Evolutionary conservation across 2,113 vertebrate species (phyloP), one percentile per base, ranked within the genome.

Genomic region (Struthio camelus): DNA sequence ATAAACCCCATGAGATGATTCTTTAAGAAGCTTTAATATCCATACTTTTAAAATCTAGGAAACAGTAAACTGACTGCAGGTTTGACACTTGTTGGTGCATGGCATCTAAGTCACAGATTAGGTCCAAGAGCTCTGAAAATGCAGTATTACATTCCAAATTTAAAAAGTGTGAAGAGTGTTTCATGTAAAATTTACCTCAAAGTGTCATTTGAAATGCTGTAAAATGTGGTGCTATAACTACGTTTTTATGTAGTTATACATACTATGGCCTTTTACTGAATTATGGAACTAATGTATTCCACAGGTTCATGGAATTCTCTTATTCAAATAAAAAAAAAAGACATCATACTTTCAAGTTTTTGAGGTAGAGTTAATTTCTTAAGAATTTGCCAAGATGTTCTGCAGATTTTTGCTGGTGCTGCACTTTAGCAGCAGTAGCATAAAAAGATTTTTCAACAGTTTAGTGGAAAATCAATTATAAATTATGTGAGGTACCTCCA

Each of bases 401-500:
- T 93, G 80, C 75, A 93, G 73, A 81, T 56, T 94, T 96, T 96
- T 94, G 96, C 96, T 97, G 90, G 80, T 94, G 58, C 30, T 94
- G 94, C 95, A 95, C 3, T 96, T 96, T 72, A 92, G 70, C 23
- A 79, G 75, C 34, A 90, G 73, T 65, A 94, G 78, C 32, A 94
- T 86, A 93, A 89, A 88, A 87, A 77, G 8, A 79, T 89, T 93
- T 85, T 93, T 96, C 89, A 95, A 91, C 83, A 72, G 86, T 93
- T 96, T 94, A 91, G 95, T 95, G 96, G 96, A 97, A 97, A 97
- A 97, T 96, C 94, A 97, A 96, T 96, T 96, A 96, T 53, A 87
- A 96, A 96, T 94, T 96, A 95, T 87, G 78, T 92, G 90, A 95
- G 90, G 77, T 85, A 89, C 88, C 77, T 96, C 77, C 69, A 85